Base-by-base conservation (phyloP, 2,113 vertebrate genomes). In the Apeltes quadracus region DNA sequence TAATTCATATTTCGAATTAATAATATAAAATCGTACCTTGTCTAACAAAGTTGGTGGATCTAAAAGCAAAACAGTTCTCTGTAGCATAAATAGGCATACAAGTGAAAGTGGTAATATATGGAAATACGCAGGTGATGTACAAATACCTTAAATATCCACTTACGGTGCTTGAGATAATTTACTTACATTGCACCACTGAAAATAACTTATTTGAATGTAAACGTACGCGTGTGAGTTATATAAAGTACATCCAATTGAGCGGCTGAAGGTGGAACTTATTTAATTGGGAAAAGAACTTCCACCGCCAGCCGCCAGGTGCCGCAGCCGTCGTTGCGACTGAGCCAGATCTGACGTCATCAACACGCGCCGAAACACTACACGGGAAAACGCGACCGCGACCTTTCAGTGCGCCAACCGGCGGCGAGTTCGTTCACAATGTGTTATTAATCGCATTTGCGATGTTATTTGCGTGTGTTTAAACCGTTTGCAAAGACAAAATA, bases 361-460 rank as follows among this genome's bases (percentile, higher is more conserved):
- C 0, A 11, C 11, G 87, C 86, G 87, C 36, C 89, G 2, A 2
- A 43, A 29, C 32, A 9, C 39, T 0, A 0, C 25, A 66, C 43
- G 20, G 59, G 44, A 38, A 16, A 22, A 13, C 3, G 9, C 7
- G 1, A 7, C 27, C 44, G 1, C 85, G 89, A 90, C 89, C 87
- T 90, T 87, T 51, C 70, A 43, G 50, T 0, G 36, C 25, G 5
- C 6, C 44, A 4, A 27, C 13, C 53, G 25, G 20, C 0, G 0
- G 32, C 0, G 0, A 7, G 2, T 46, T 18, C 0, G 14, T 13
- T 25, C 9, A 53, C 8, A 11, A 70, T 73, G 67, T 38, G 18
- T 2, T 1, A 43, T n/a, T 61, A 0, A 18, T 5, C 14, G 9
- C 14, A 4, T 27, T 27, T 61, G 0, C n/a, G 4, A 32, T 36